Evolutionary conservation across 2,888 invertebrate genomes (phyloP).

Genomic region (Pollenia angustigena): DNA sequence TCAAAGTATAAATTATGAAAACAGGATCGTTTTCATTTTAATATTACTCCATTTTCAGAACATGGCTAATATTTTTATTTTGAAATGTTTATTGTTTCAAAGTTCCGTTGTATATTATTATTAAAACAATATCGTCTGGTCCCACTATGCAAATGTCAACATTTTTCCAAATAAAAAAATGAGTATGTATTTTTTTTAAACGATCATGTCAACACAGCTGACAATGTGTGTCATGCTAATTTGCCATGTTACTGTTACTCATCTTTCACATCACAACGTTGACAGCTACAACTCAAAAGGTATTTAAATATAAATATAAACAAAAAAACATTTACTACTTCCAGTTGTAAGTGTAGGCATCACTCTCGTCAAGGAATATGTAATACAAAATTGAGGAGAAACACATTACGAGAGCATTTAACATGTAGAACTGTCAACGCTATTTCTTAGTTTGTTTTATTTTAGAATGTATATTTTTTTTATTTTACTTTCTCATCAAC

Average conservation of each 20-base stretch:
- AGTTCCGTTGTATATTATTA: not conserved
- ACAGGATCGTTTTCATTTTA: no score
- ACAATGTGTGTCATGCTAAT: conserved; percentile 82
- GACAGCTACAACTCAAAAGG: conserved; percentile 68
- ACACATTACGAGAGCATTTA: conserved; percentile 25
- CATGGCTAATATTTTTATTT: no score
- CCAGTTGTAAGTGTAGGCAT: conserved; percentile 36
- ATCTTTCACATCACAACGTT: conserved; percentile 63
- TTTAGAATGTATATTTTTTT: conserved; percentile 21
- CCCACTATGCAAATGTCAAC: conserved; percentile 22
- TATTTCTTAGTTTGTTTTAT: conserved; percentile 34
- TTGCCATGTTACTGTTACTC: conserved; percentile 76
- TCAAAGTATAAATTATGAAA: no score
- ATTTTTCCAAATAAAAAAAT: conserved; percentile 40
- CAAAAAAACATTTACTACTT: conserved; percentile 39
- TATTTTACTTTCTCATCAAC: conserved; percentile 50
- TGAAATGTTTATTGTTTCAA: not conserved
- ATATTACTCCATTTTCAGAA: no score
- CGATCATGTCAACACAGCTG: conserved; percentile 82
- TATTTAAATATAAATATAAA: conserved; percentile 39
- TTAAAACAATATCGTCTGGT: not conserved
- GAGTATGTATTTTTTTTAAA: conserved; percentile 64
- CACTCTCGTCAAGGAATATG: conserved; percentile 15
- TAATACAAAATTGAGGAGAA: conserved; percentile 16
- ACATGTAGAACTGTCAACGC: conserved; percentile 68